Evolutionary conservation across 2,888 invertebrate species (phyloP).

Genomic region (Uloborus plumipes): DNA sequence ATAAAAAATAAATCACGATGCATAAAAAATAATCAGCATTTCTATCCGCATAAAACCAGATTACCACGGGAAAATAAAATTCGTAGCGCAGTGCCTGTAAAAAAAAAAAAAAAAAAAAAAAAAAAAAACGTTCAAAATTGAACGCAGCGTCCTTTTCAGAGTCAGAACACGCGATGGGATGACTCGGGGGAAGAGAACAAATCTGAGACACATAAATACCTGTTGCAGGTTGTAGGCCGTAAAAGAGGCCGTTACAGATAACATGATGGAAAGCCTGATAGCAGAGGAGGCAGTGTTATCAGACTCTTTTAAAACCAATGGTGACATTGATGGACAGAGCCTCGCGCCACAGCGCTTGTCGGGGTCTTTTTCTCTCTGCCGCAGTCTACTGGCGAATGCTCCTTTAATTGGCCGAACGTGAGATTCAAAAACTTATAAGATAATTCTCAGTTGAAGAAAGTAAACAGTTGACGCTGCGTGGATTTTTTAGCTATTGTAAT

Average conservation of each 20-base stretch:
- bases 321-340: constrained; percentile 47
- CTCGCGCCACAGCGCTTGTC: constrained; percentile 6
- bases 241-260: constrained; percentile 57
- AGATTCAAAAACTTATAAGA: constrained; percentile 1
- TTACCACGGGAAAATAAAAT: too few relatives aligned
- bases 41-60: too few relatives aligned
- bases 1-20: too few relatives aligned
- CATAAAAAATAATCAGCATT: too few relatives aligned
- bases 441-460: constrained; percentile 3
- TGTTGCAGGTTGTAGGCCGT: constrained; percentile 42
- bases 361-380: constrained; percentile 9
- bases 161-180: too few relatives aligned
- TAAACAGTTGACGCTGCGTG: not conserved
- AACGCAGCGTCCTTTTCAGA: too few relatives aligned
- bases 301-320: constrained; percentile 31
- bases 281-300: constrained; percentile 16
- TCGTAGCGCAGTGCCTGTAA: too few relatives aligned
- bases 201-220: constrained; percentile 15
- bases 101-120: too few relatives aligned
- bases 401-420: constrained; percentile 35
- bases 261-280: constrained; percentile 46
- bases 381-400: constrained; percentile 16
- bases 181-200: too few relatives aligned
- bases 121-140: too few relatives aligned
- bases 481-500: too few relatives aligned